A percentile compares a stretch with the other conserved stretches of the same genome.
These are phyloP conservation scores for Nymphicus hollandicus DNA, from an alignment of 2,113 vertebrate genomes.

Conservation along the genomic window DNA sequence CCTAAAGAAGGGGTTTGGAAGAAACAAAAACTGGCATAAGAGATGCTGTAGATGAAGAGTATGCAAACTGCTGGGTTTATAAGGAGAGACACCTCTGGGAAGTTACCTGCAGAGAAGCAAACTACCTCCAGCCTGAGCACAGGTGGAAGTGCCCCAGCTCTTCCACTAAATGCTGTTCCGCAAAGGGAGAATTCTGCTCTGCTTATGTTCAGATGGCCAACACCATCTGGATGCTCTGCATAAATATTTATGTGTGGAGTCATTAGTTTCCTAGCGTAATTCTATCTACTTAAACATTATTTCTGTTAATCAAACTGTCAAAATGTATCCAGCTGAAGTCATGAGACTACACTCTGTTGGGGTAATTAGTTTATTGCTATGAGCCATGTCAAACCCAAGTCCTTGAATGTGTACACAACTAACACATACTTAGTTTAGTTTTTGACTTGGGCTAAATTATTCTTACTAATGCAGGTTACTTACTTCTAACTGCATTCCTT, in stretches of 20 bases:
- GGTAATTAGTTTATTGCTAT: slow-evolving; percentile 4
- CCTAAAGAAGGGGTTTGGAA: background rate
- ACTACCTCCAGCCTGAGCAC: background rate
- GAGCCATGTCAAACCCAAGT: background rate
- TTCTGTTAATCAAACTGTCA: background rate
- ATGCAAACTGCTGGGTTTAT: background rate
- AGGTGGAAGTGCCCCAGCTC: background rate
- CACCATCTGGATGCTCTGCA: background rate
- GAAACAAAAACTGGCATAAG: background rate
- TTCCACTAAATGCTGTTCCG: background rate
- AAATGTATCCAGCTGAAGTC: background rate
- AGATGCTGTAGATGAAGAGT: background rate
- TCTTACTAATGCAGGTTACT: background rate
- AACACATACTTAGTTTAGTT: background rate
- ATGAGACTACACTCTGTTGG: background rate
- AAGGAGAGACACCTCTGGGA: background rate
- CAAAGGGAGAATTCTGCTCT: background rate
- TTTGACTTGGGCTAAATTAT: background rate
- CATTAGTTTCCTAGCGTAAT: background rate
- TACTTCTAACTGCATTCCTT: slow-evolving; percentile 11
- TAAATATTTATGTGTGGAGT: background rate
- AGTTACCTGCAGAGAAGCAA: background rate
- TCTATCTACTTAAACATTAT: background rate
- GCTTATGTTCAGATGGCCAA: background rate
- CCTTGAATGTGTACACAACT: background rate